Evolutionary conservation across 2,113 vertebrate genomes (phyloP), one percentile per base, ranked within the genome.

Genomic region (Oceanodroma tethys): DNA sequence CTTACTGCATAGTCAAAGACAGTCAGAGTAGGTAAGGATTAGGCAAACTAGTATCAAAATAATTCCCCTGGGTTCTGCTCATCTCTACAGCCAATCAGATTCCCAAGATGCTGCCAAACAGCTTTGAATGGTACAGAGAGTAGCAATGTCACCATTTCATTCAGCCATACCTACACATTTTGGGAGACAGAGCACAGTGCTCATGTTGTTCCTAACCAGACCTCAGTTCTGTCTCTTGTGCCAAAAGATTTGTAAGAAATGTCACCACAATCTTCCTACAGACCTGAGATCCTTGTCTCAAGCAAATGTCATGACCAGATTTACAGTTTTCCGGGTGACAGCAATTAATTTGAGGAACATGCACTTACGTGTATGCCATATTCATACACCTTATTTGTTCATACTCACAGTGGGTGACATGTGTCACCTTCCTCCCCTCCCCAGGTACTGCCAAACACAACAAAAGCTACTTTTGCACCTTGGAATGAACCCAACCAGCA

Each of bases 141-240:
- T 2, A 59, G 16, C 34, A 65, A 8, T 1, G 1, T 47, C 45
- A 73, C 13, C 13, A 30, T 16, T 10, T 83, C 25, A 3, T 71
- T 48, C 47, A 86, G 26, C 13, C 27, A 3, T 13, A 42, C 9
- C 7, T 5, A 15, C 0, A 0, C 13, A 4, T 21, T n/a, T 25
- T 58, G 25, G 21, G n/a, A 80, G 19, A 58, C 0, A 0, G 7
- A 73, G 16, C 23, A 68, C 15, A 47, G 9, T 1, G 10, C 8
- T 86, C 0, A 0, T 3, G 1, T 26, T 66, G 10, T 13, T 81
- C 32, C 16, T 22, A 82, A 21, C 7, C 10, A 74, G 32, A 93
- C 27, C 10, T 74, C 42, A 27, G 11, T 56, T 89, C 52, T 45
- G 6, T 10, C 26, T 52, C 36, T 55, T 48, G 16, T 38, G 26